Evolutionary conservation across 2,888 invertebrate genomes (phyloP).

Genomic region (Taphrorychus bicolor): DNA sequence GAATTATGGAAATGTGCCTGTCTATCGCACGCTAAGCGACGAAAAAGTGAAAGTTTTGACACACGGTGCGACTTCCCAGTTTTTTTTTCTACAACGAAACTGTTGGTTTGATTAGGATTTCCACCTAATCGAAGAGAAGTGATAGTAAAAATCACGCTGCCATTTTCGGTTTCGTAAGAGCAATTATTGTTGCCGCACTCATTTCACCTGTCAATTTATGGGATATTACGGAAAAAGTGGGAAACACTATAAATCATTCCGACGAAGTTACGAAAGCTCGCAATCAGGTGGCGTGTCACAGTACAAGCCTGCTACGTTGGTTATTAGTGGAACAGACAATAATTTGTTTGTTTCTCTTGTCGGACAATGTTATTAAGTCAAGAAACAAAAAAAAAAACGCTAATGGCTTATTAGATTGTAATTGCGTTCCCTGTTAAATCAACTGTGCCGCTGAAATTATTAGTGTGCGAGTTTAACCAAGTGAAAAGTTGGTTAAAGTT

Average conservation of each 20-base stretch:
- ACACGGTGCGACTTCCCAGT: too few relatives aligned
- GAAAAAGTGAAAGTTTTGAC: conserved; percentile 27
- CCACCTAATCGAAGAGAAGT: not conserved
- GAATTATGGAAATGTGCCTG: conserved; percentile 17
- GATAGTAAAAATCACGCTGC: not conserved
- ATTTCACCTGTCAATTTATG: conserved; percentile 17
- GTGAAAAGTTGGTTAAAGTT: too few relatives aligned
- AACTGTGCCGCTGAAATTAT: not conserved
- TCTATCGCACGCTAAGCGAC: conserved; percentile 4
- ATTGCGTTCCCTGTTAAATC: not conserved
- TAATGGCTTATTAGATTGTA: not conserved
- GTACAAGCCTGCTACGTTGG: not conserved
- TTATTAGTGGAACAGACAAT: not conserved
- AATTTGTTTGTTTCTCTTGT: conserved; percentile 10
- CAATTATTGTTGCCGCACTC: not conserved
- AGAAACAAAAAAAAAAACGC: not conserved
- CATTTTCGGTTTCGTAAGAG: not conserved
- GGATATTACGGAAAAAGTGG: conserved; percentile 10
- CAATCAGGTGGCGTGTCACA: conserved; percentile 14
- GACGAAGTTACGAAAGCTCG: conserved; percentile 19
- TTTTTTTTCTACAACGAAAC: not conserved
- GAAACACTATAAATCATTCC: conserved; percentile 25
- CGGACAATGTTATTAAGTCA: not conserved
- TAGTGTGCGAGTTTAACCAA: too few relatives aligned
- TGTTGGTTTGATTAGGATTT: conserved; percentile 1